Base-by-base conservation (phyloP, 2,888 invertebrate genomes). In the Merodon equestris region DNA sequence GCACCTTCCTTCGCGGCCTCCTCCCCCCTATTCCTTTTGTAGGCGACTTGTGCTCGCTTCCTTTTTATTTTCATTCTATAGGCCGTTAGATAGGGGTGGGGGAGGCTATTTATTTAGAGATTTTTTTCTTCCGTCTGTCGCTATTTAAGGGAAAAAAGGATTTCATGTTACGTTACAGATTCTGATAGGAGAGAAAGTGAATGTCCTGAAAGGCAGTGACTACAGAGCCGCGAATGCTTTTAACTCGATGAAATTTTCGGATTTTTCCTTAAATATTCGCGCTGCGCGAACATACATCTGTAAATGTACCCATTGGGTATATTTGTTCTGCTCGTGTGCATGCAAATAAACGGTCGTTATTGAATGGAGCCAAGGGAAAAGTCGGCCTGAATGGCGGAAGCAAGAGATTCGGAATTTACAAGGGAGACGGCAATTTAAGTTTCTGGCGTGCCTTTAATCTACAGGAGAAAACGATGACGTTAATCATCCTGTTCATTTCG, bases 41-140 rank as follows among this genome's bases (percentile, higher is more conserved):
- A 27, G 27, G 27, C 27, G 27, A 27, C 7, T 27, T 27, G 27
- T 2, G 3, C 27, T 4, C 27, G 7, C 27, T 7, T 27, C 7
- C 2, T 27, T 27, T 27, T 27, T 27, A 27, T 36, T 63, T 68
- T 60, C 40, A 51, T 61, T 53, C 48, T 18, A 34, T 9, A 54
- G 60, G 58, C 47, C 63, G 73, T 79, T 73, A 68, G 73, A 67
- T 58, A 67, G 48, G 67, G 67, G 7, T 4, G 27, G 2, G 27
- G 67, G 63, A 50, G 68, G 58, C 57, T 73, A 79, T 79, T 79
- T 68, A 68, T 79, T 77, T 77, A 60, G 60, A 72, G 44, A 38
- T 67, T 57, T 56, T 66, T 61, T 68, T 27, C 13, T 7, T 27
- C 27, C 27, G 27, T 51, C 27, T 56, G 42, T 48, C 48, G 38